Conservation (phyloP, 2,888 invertebrate genomes). For the Lomographa bimaculata region DNA sequence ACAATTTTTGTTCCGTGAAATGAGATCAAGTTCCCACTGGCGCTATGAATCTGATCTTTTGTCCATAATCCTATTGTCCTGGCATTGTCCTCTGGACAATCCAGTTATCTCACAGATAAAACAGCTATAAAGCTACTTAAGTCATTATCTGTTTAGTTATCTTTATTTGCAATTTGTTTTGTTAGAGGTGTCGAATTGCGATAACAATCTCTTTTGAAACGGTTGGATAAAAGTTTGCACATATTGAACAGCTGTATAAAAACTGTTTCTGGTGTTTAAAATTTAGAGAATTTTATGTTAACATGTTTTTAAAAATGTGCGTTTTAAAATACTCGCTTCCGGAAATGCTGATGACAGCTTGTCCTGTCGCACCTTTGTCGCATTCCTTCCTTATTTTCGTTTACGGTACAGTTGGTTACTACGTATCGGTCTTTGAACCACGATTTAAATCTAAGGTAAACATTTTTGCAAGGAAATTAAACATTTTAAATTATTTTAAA, state of each 20-base stretch:
- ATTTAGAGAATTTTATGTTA: background rate
- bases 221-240: conserved; percentile 9
- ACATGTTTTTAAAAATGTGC: too few species aligned
- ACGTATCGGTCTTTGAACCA: too few species aligned
- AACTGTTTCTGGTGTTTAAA: conserved; percentile 2
- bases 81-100: conserved; percentile 38
- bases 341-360: too few species aligned
- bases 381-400: too few species aligned
- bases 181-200: conserved; percentile 31
- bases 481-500: too few species aligned
- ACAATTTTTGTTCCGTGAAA: conserved; percentile 58
- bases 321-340: too few species aligned
- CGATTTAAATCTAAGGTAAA: too few species aligned
- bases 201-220: conserved; percentile 14
- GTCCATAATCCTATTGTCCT: conserved; percentile 71
- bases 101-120: conserved; percentile 26
- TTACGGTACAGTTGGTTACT: too few species aligned
- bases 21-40: conserved; percentile 60
- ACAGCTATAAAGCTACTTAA: conserved; percentile 30
- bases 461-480: too few species aligned
- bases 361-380: too few species aligned
- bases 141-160: conserved; percentile 31
- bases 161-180: conserved; percentile 25
- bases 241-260: conserved; percentile 7
- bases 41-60: conserved; percentile 56